Percentiles rank a stretch among this genome's conserved stretches.
Evolutionary conservation across 1,140 invertebrate species (phyloP).

Genomic region (Drosophila nigromelanica): DNA sequence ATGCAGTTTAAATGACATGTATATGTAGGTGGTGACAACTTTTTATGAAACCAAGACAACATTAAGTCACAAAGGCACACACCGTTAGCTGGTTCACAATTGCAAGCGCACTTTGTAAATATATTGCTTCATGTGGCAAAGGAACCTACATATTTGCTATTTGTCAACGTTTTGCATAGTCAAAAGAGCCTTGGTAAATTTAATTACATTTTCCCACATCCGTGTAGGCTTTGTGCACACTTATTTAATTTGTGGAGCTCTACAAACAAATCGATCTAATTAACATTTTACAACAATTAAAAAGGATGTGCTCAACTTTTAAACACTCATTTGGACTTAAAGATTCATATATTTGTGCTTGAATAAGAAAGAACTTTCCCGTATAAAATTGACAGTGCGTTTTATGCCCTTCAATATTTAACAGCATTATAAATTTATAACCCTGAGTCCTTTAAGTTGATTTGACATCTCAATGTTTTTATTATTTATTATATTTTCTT

Average conservation of each 20-base stretch:
- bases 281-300: conserved; percentile 34
- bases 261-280: conserved; percentile 24
- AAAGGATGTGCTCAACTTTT: conserved; percentile 1
- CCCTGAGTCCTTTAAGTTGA: too few relatives aligned
- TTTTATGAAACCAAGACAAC: conserved; percentile 13
- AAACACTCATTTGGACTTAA: not conserved
- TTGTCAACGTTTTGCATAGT: not conserved
- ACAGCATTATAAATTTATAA: too few relatives aligned
- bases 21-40: not conserved
- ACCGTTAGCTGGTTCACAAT: not conserved
- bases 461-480: too few relatives aligned
- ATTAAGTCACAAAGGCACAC: conserved; percentile 4
- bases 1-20: not conserved
- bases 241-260: too few relatives aligned
- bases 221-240: too few relatives aligned
- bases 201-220: conserved; percentile 8
- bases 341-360: too few relatives aligned
- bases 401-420: too few relatives aligned
- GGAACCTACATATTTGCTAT: not conserved
- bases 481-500: too few relatives aligned
- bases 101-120: not conserved
- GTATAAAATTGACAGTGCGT: too few relatives aligned
- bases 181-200: not conserved
- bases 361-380: too few relatives aligned
- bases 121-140: not conserved